These are phyloP conservation scores for Ceyx melanurus DNA, from an alignment of 2,113 vertebrate genomes.

Conservation along the genomic window DNA sequence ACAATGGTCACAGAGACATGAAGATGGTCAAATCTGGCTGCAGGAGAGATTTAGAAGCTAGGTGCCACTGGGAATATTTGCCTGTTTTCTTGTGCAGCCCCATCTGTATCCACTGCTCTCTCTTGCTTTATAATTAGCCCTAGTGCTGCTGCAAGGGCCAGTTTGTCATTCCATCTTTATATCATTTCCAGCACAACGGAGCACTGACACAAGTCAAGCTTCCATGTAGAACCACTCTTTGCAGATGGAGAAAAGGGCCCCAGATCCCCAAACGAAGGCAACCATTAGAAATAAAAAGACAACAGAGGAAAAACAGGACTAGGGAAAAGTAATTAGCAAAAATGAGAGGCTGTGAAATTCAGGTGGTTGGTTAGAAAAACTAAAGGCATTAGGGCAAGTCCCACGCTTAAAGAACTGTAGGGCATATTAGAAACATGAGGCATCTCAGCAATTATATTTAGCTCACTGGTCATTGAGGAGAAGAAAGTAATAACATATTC, in stretches of 20 bases:
- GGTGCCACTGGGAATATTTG: not conserved
- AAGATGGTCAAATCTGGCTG: not conserved
- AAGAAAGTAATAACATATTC: not conserved
- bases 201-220: not conserved
- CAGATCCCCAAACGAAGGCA: not conserved
- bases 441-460: not conserved
- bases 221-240: not conserved
- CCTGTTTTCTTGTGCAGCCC: not conserved
- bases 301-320: not conserved
- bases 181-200: not conserved
- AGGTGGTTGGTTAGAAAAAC: not conserved
- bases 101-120: not conserved
- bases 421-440: fast-evolving
- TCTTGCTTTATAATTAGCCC: slow-evolving; percentile 16
- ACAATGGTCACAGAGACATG: not conserved
- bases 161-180: slow-evolving; percentile 15
- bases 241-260: not conserved
- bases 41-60: not conserved
- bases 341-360: slow-evolving; percentile 2
- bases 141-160: not conserved
- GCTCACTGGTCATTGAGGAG: not conserved
- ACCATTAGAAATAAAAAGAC: slow-evolving; percentile 6
- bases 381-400: not conserved
- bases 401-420: not conserved
- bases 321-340: not conserved